phyloP scores from a whole-genome alignment of 2,113 vertebrate species.

The Sterrhoptilus dennistouni region DNA sequence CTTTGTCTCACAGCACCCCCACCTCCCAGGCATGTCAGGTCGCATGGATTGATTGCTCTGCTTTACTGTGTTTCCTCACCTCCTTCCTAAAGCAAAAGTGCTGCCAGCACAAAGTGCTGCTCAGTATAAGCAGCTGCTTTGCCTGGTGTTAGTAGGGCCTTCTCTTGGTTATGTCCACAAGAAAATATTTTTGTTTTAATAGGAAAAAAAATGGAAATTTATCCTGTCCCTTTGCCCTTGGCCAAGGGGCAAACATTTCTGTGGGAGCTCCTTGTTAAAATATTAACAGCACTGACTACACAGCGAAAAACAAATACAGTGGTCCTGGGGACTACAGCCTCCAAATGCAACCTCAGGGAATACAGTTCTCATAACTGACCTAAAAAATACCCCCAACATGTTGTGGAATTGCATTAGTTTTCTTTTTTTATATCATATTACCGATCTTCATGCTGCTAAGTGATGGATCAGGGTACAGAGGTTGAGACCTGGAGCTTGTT shows the following conservation, averaged over 20 bases:
- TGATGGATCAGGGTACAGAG: not conserved
- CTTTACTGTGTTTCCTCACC: slow-evolving; percentile 4
- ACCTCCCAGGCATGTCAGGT: not conserved
- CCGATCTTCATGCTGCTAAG: not conserved
- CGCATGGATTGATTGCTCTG: not conserved
- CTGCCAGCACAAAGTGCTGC: slow-evolving; percentile 31
- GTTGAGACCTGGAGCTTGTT: not conserved
- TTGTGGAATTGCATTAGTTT: not conserved
- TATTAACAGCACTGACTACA: slow-evolving; percentile 39
- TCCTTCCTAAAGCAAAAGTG: slow-evolving; percentile 11
- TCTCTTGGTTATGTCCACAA: slow-evolving; percentile 34
- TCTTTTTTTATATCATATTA: not conserved
- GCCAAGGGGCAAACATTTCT: slow-evolving; percentile 41
- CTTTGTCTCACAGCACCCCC: not conserved
- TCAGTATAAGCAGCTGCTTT: slow-evolving; percentile 18
- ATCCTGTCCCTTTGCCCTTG: slow-evolving; percentile 29
- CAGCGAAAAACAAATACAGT: slow-evolving; percentile 4
- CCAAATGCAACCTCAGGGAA: not conserved
- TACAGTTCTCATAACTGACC: not conserved
- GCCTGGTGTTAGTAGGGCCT: not conserved
- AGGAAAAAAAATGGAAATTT: slow-evolving; percentile 48
- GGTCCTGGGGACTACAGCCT: slow-evolving; percentile 3
- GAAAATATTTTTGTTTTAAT: slow-evolving; percentile 62
- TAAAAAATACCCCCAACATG: not conserved
- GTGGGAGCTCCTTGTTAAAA: slow-evolving; percentile 55